These are phyloP conservation scores for Botia almorhae DNA, from an alignment of 2,797 vertebrate genomes.

Conservation along the genomic window DNA sequence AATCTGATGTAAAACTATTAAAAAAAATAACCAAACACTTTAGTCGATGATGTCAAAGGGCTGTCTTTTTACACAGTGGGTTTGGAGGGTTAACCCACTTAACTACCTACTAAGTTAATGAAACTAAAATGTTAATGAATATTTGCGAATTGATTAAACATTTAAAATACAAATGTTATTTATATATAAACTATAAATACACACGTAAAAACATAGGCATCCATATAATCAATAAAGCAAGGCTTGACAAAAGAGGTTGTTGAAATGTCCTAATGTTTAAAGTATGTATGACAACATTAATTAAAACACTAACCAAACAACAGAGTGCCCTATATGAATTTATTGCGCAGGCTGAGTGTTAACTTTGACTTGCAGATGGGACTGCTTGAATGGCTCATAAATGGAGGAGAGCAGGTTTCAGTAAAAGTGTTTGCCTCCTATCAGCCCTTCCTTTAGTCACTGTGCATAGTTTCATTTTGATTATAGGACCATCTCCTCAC, in stretches of 20 bases:
- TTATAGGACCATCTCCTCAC: conserved; percentile 57
- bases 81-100: not conserved
- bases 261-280: conserved; percentile 16
- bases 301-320: conserved; percentile 49
- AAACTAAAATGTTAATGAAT: not conserved
- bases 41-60: not conserved
- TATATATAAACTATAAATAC: not conserved
- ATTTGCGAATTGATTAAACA: not conserved
- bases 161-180: not conserved
- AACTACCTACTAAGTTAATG: not conserved
- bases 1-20: not conserved
- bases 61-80: not conserved
- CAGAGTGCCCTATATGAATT: conserved; percentile 53
- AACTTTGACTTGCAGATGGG: conserved; percentile 53
- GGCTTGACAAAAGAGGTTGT: conserved; percentile 6
- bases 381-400: conserved; percentile 51
- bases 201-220: not conserved
- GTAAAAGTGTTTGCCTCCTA: conserved; percentile 49
- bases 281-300: conserved; percentile 54
- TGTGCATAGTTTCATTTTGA: conserved; percentile 61
- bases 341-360: conserved; percentile 43
- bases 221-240: conserved; percentile 2
- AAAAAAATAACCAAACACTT: not conserved
- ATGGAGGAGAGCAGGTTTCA: conserved; percentile 39
- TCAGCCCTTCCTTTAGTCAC: conserved; percentile 54